Conservation (phyloP, 2,113 vertebrate species). For the Brachypteracias leptosomus region DNA sequence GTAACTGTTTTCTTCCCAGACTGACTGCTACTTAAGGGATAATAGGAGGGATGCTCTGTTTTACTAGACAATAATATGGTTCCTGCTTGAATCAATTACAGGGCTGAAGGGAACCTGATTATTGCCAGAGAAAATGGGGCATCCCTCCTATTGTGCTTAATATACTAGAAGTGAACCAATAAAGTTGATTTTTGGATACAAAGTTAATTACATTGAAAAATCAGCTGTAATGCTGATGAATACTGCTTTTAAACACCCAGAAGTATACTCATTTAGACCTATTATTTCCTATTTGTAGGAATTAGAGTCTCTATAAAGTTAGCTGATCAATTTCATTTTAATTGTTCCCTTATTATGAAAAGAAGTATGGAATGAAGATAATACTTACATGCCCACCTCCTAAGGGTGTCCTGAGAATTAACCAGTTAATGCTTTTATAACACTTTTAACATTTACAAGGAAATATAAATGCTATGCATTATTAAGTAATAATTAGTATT, state of each 20-base stretch:
- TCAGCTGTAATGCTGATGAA: constrained; percentile 69
- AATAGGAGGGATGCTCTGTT: constrained; percentile 70
- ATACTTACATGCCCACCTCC: constrained; percentile 1
- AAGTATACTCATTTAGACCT: constrained; percentile 72
- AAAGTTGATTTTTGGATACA: constrained; percentile 74
- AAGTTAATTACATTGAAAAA: constrained; percentile 80
- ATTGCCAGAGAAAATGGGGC: constrained; percentile 70
- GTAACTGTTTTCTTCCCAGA: constrained; percentile 71
- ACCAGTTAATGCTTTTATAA: constrained; percentile 27
- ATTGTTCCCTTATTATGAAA: constrained; percentile 71
- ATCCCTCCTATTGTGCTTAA: constrained; percentile 69
- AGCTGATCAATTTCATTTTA: constrained; percentile 71
- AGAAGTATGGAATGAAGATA: constrained; percentile 48
- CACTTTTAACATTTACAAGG: constrained; percentile 6
- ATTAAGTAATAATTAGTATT: constrained; percentile 41
- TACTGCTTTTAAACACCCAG: constrained; percentile 67
- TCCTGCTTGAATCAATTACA: constrained; percentile 70
- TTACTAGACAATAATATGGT: constrained; percentile 71
- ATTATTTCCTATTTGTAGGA: constrained; percentile 72
- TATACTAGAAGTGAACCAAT: constrained; percentile 72
- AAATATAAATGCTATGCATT: constrained; percentile 7
- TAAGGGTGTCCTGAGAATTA: constrained; percentile 30
- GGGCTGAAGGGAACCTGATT: constrained; percentile 69
- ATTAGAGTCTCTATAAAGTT: constrained; percentile 64
- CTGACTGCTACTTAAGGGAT: constrained; percentile 72